Conservation (phyloP, 1,140 invertebrate genomes). For the Coelopa frigida region DNA sequence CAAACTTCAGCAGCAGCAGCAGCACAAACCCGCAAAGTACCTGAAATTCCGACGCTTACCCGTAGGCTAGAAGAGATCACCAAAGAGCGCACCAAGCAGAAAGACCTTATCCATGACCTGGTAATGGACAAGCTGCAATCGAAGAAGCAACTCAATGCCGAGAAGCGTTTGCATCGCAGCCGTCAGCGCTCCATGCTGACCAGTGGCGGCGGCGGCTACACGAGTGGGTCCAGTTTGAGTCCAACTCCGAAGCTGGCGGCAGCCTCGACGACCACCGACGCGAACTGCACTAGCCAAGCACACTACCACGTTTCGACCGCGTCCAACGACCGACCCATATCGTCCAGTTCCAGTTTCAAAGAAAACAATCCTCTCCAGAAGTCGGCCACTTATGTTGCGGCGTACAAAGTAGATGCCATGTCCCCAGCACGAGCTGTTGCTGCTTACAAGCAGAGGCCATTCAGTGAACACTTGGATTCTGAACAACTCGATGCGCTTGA, state of each 20-base stretch:
- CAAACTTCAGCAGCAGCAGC: slow-evolving; percentile 15
- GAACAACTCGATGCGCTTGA: slow-evolving; percentile 22
- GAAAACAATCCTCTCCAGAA: slow-evolving; percentile 26
- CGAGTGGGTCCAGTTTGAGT: slow-evolving; percentile 24
- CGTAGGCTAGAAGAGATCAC: slow-evolving; percentile 55
- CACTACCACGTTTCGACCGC: slow-evolving; percentile 39
- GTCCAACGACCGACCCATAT: slow-evolving; percentile 7
- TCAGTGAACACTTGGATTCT: slow-evolving; percentile 32
- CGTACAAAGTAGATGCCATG: slow-evolving; percentile 17
- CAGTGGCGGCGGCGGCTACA: slow-evolving; percentile 20
- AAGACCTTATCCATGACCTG: slow-evolving; percentile 65
- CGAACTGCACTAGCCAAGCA: slow-evolving; percentile 35
- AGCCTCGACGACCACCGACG: slow-evolving; percentile 26
- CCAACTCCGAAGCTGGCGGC: slow-evolving; percentile 35
- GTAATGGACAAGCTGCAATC: slow-evolving; percentile 69
- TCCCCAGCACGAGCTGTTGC: slow-evolving; percentile 7
- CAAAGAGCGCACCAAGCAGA: slow-evolving; percentile 60
- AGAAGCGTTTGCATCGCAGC: slow-evolving; percentile 48
- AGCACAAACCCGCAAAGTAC: slow-evolving; percentile 29
- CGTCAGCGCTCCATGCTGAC: slow-evolving; percentile 38
- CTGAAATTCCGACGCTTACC: slow-evolving; percentile 35
- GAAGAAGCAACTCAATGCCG: slow-evolving; percentile 57
- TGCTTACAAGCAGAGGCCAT: slow-evolving; percentile 31
- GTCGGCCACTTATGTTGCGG: slow-evolving; percentile 31
- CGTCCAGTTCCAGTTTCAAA: slow-evolving; percentile 5